Conservation (phyloP, 2,888 invertebrate species). For the Thecophora atra region DNA sequence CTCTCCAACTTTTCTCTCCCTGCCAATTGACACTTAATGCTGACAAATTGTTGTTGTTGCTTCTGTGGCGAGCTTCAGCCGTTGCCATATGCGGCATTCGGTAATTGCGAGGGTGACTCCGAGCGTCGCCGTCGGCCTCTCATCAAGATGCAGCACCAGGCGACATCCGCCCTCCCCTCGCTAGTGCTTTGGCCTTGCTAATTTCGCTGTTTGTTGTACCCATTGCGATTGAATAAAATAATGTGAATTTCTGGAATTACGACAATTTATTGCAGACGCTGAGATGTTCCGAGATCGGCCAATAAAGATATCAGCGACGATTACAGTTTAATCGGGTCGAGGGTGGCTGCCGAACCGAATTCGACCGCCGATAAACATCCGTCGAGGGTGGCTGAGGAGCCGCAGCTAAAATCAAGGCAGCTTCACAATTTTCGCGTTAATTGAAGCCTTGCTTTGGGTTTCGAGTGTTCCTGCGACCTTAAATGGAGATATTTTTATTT, state of each 20-base stretch:
- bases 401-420: neutral
- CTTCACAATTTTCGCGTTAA: slow-evolving; percentile 3
- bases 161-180: neutral
- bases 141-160: neutral
- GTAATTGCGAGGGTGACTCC: slow-evolving; percentile 11
- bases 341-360: neutral
- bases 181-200: neutral
- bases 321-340: slow-evolving; percentile 32
- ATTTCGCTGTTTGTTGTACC: neutral
- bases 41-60: slow-evolving; percentile 43
- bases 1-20: neutral
- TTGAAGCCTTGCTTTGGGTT: neutral
- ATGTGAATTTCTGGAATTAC: slow-evolving; percentile 33
- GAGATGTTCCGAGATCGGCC: slow-evolving; percentile 26
- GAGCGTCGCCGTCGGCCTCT: neutral
- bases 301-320: slow-evolving; percentile 33
- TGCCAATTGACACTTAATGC: slow-evolving; percentile 48
- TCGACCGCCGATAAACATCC: slow-evolving; percentile 26
- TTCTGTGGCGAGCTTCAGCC: neutral
- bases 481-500: neutral
- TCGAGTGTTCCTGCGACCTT: neutral
- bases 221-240: neutral
- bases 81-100: slow-evolving; percentile 19
- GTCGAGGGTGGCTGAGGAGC: neutral
- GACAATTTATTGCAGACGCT: slow-evolving; percentile 31